Percentiles rank a stretch among this genome's conserved stretches.
phyloP scores from a whole-genome alignment of 2,113 vertebrate species.

The Carollia perspicillata region DNA sequence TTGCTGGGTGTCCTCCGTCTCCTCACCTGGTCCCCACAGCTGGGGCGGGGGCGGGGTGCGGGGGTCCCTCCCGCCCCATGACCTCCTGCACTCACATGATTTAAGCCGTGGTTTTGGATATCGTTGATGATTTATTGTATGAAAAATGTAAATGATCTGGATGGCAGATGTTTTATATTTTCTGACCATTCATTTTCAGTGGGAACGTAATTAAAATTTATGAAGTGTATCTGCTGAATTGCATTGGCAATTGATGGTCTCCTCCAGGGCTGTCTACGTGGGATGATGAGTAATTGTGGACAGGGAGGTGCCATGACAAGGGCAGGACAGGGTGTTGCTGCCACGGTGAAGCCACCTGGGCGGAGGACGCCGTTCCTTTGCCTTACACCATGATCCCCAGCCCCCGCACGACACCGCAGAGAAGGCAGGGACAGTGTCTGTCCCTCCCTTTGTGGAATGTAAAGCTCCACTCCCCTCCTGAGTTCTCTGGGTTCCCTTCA shows the following conservation, averaged over 20 bases:
- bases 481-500: constrained; percentile 72
- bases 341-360: constrained; percentile 81
- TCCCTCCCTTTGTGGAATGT: constrained; percentile 70
- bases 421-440: constrained; percentile 74
- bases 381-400: neutral
- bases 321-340: constrained; percentile 88
- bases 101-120: constrained; percentile 87
- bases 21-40: constrained; percentile 61
- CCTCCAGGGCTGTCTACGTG: constrained; percentile 90
- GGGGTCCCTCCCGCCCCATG: constrained; percentile 77
- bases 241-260: constrained; percentile 96
- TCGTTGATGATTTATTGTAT: constrained; percentile 94
- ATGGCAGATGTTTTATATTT: constrained; percentile 99
- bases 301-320: constrained; percentile 91
- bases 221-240: constrained; percentile 99
- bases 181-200: constrained; percentile 98
- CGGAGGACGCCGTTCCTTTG: constrained; percentile 50
- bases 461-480: constrained; percentile 58
- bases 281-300: constrained; percentile 94
- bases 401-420: rapidly evolving
- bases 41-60: constrained; percentile 34
- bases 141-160: constrained; percentile 94
- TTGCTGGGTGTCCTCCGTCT: neutral
- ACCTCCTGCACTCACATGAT: constrained; percentile 85
- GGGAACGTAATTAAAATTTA: constrained; percentile 98